phyloP scores from a whole-genome alignment of 2,113 vertebrate species.

The Dendrocopos noguchii region DNA sequence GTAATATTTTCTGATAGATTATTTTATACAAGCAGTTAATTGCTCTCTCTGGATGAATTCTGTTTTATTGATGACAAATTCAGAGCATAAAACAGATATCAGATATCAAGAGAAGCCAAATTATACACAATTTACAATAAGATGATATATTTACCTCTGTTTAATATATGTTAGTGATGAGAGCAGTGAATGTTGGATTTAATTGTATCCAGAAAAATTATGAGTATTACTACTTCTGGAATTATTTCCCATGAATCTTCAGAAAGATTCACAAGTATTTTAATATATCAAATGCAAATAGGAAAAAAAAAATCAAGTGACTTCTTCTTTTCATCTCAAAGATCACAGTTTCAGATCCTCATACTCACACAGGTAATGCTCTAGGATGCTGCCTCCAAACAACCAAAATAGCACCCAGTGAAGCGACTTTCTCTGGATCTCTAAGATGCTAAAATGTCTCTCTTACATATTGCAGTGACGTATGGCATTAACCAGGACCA shows the following conservation, averaged over 20 bases:
- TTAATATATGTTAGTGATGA: conserved; percentile 35
- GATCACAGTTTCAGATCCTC: not conserved
- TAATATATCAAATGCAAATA: conserved; percentile 19
- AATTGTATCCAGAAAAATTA: conserved; percentile 32
- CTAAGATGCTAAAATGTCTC: not conserved
- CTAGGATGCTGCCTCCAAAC: not conserved
- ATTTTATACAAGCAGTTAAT: not conserved
- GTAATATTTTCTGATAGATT: not conserved
- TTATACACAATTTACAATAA: not conserved
- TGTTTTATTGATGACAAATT: conserved; percentile 2
- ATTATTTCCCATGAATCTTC: conserved; percentile 13
- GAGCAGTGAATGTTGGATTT: conserved; percentile 18
- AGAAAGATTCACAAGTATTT: conserved; percentile 25
- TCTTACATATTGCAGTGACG: not conserved
- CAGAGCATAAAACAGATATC: conserved; percentile 20
- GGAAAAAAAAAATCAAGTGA: not conserved
- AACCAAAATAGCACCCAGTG: not conserved
- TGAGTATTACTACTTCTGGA: conserved; percentile 24
- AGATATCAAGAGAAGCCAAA: conserved; percentile 11
- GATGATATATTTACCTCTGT: conserved; percentile 24
- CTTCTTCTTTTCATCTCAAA: not conserved
- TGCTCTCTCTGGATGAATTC: conserved; percentile 3
- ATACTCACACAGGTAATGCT: not conserved
- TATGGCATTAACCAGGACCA: not conserved
- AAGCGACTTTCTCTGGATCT: not conserved